Evolutionary conservation across 2,113 vertebrate genomes (phyloP).

Genomic region (Ptychochromis oligacanthus): DNA sequence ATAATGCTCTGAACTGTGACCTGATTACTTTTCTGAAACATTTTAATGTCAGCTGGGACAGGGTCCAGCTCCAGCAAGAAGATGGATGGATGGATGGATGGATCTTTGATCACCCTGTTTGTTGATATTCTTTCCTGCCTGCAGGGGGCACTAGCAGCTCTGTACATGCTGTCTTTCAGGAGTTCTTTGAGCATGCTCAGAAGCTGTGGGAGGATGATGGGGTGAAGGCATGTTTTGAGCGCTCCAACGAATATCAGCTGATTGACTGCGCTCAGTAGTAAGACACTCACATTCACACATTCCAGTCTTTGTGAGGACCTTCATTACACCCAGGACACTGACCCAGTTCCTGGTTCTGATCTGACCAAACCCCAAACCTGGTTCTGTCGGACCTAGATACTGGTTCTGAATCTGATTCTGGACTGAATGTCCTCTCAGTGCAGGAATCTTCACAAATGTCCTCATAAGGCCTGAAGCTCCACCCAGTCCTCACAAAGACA

Average conservation of each 20-base stretch:
- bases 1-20: too few relatives aligned
- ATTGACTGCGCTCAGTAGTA: constrained; percentile 82
- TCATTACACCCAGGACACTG: neutral
- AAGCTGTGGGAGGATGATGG: constrained; percentile 79
- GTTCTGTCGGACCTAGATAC: too few relatives aligned
- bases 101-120: too few relatives aligned
- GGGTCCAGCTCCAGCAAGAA: too few relatives aligned
- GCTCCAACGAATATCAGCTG: constrained; percentile 81
- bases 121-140: neutral
- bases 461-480: too few relatives aligned
- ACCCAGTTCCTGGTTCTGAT: neutral
- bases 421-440: too few relatives aligned
- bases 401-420: too few relatives aligned
- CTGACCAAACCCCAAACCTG: too few relatives aligned
- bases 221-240: constrained; percentile 77
- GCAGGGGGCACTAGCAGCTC: neutral
- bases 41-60: too few relatives aligned
- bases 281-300: constrained; percentile 34
- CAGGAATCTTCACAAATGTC: too few relatives aligned
- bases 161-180: constrained; percentile 52
- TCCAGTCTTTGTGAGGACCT: neutral
- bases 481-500: neutral
- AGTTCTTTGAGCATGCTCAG: constrained; percentile 79
- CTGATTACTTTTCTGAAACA: too few relatives aligned
- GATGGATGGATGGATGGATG: too few relatives aligned